Percentiles rank a stretch among this genome's conserved stretches.
phyloP scores from a whole-genome alignment of 2,797 vertebrate genomes.

The Pipistrellus nathusii region DNA sequence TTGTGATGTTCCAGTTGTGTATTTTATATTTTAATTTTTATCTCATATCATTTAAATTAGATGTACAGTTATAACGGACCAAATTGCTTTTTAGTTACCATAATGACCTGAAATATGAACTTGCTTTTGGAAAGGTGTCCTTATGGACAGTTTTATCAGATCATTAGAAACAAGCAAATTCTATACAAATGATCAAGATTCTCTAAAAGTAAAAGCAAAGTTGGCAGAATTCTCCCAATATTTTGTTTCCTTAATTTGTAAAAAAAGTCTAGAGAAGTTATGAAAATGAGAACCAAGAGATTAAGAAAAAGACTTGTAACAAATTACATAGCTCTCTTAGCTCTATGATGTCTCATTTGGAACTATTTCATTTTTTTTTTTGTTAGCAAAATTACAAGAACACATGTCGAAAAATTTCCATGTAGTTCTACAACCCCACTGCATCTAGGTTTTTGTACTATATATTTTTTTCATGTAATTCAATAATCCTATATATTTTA shows the following conservation, averaged over 20 bases:
- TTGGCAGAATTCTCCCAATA: neutral
- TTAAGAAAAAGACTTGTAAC: neutral
- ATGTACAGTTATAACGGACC: neutral
- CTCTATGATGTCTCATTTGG: neutral
- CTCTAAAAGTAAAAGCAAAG: neutral
- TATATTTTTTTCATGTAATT: neutral
- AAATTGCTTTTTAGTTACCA: neutral
- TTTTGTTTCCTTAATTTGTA: neutral
- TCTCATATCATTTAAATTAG: neutral
- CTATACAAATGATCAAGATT: neutral
- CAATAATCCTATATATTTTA: neutral
- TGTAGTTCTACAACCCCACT: neutral
- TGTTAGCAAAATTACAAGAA: neutral
- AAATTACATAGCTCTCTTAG: neutral
- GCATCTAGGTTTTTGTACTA: neutral
- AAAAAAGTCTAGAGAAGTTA: neutral
- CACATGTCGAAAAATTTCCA: neutral
- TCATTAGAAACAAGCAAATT: neutral
- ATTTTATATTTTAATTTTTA: neutral
- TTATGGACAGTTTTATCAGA: neutral
- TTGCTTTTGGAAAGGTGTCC: neutral
- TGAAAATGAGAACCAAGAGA: constrained; percentile 13
- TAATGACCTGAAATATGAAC: neutral
- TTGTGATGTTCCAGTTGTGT: too few species aligned
- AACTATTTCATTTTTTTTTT: neutral